Conservation (phyloP, 2,797 vertebrate genomes). For the Pipistrellus kuhlii region DNA sequence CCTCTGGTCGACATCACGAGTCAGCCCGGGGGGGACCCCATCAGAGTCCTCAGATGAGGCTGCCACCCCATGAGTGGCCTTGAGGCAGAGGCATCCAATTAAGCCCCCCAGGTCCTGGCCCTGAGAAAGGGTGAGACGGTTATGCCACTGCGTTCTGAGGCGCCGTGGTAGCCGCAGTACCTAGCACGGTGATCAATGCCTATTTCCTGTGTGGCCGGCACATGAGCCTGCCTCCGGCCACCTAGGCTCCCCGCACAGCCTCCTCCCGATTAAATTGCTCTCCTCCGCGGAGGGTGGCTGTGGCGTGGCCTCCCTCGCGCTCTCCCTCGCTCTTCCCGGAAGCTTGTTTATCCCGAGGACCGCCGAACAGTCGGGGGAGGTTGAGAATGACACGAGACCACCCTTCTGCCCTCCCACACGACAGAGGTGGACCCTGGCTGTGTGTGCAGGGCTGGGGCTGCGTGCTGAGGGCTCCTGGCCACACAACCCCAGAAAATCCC, state of each 20-base stretch:
- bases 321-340: background rate
- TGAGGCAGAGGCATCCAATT: background rate
- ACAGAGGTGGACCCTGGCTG: background rate
- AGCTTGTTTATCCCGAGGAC: background rate
- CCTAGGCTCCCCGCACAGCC: too few relatives aligned
- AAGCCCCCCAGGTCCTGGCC: background rate
- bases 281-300: accelerated
- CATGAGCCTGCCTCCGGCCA: background rate
- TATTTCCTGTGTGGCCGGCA: background rate
- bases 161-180: background rate
- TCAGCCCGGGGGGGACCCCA: background rate
- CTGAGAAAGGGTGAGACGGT: background rate
- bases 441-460: background rate
- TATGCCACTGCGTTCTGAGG: background rate
- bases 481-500: background rate
- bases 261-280: background rate
- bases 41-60: background rate
- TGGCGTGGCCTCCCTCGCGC: background rate
- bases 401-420: background rate
- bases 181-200: background rate
- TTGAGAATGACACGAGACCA: background rate
- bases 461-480: background rate
- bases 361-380: background rate
- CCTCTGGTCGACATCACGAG: background rate
- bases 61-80: accelerated